phyloP scores from a whole-genome alignment of 1,140 invertebrate species.

The Magallana angulata region DNA sequence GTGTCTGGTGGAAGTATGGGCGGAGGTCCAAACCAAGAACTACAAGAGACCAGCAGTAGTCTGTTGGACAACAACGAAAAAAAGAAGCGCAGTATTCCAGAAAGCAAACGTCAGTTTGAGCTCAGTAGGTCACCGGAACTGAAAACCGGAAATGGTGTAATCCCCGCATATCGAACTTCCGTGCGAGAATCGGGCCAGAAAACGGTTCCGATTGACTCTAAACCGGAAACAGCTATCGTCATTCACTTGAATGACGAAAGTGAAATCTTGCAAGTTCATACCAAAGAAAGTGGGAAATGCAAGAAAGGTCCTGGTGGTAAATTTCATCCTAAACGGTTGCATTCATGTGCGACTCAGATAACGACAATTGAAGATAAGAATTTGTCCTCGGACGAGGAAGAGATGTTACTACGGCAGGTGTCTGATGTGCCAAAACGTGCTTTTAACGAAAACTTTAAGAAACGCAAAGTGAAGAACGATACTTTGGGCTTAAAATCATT shows the following conservation, averaged over 20 bases:
- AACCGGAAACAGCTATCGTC: conserved; percentile 52
- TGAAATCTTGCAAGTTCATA: not conserved
- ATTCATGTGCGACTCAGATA: not conserved
- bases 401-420: not conserved
- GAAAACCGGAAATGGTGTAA: not conserved
- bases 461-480: conserved; percentile 30
- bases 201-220: conserved; percentile 44
- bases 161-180: not conserved
- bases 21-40: conserved; percentile 39
- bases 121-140: not conserved
- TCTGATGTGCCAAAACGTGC: conserved; percentile 6
- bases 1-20: conserved; percentile 56
- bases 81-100: not conserved
- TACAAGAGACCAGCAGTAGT: not conserved
- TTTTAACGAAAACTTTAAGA: conserved; percentile 32
- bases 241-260: conserved; percentile 54
- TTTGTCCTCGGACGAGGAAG: not conserved
- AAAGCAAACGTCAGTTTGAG: not conserved
- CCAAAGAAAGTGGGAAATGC: conserved; percentile 14
- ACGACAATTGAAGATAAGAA: not conserved
- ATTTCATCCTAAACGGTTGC: conserved; percentile 1
- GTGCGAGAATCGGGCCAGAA: not conserved
- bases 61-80: conserved; percentile 28
- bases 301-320: not conserved
- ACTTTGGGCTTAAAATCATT: not conserved